Percentiles rank a stretch among this genome's conserved stretches.
These are phyloP conservation scores for Drosophila testacea DNA, from an alignment of 2,888 invertebrate genomes.

Conservation along the genomic window DNA sequence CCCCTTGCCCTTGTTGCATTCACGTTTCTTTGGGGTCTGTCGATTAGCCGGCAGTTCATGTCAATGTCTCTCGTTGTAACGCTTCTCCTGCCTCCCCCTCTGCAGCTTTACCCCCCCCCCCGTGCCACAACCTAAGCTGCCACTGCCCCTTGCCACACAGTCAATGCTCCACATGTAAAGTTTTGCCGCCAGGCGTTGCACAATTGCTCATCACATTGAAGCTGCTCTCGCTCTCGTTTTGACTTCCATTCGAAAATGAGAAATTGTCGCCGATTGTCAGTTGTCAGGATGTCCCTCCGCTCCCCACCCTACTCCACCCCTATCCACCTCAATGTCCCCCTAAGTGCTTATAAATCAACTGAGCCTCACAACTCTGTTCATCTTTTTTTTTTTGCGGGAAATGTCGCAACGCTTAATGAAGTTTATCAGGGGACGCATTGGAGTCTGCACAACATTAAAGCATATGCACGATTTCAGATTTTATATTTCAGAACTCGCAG, in stretches of 20 bases:
- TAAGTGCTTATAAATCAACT: slow-evolving; percentile 66
- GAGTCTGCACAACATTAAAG: slow-evolving; percentile 35
- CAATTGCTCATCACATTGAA: slow-evolving; percentile 70
- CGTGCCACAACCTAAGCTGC: background rate
- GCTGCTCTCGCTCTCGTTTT: slow-evolving; percentile 29
- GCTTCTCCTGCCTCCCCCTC: slow-evolving; percentile 1
- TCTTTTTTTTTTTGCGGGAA: slow-evolving; percentile 18
- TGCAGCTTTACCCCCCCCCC: background rate
- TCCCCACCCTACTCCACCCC: background rate
- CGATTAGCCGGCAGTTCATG: slow-evolving; percentile 73
- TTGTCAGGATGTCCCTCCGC: slow-evolving; percentile 36
- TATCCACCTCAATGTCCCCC: slow-evolving; percentile 1
- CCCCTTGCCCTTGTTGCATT: slow-evolving; percentile 11
- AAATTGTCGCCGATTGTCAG: slow-evolving; percentile 74
- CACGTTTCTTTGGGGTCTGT: slow-evolving; percentile 54
- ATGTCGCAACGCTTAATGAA: slow-evolving; percentile 59
- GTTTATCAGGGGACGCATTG: slow-evolving; percentile 32
- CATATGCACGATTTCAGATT: slow-evolving; percentile 39
- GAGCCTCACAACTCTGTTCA: slow-evolving; percentile 54
- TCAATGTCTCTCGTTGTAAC: slow-evolving; percentile 57
- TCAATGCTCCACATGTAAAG: slow-evolving; percentile 37
- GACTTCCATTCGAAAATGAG: slow-evolving; percentile 52
- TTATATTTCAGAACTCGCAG: slow-evolving; percentile 1
- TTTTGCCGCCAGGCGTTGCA: slow-evolving; percentile 38
- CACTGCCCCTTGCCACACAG: background rate